Conservation (phyloP, 2,113 vertebrate species). For the Plecotus auritus region DNA sequence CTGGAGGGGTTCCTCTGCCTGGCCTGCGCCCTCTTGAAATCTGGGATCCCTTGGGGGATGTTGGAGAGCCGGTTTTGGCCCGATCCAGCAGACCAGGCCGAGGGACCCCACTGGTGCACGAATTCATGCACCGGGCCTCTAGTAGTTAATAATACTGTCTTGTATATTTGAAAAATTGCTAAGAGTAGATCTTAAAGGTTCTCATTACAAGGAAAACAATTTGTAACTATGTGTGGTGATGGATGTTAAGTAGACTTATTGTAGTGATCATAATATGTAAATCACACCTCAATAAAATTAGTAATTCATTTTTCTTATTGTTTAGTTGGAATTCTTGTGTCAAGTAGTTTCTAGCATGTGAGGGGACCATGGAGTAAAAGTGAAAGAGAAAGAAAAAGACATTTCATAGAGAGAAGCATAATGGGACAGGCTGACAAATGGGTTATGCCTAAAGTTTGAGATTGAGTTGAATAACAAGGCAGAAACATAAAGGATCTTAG, state of each 20-base stretch:
- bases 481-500: background rate
- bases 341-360: background rate
- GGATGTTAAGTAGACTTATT: background rate
- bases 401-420: background rate
- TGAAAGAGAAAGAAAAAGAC: background rate
- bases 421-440: background rate
- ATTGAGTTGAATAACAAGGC: background rate
- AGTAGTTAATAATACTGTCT: background rate
- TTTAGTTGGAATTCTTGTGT: constrained; percentile 6
- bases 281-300: background rate
- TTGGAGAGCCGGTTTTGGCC: too few species aligned
- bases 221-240: background rate
- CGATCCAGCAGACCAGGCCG: too few species aligned
- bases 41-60: too few species aligned
- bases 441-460: background rate
- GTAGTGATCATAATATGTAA: background rate
- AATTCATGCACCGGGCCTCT: too few species aligned
- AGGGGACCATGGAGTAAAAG: background rate
- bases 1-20: too few species aligned
- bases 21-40: too few species aligned
- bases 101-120: too few species aligned
- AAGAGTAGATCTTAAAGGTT: background rate
- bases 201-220: background rate
- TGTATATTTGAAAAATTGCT: background rate
- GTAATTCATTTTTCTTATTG: constrained; percentile 7